Base-by-base conservation (phyloP, 1,140 invertebrate species). In the Archivesica marissinica region DNA sequence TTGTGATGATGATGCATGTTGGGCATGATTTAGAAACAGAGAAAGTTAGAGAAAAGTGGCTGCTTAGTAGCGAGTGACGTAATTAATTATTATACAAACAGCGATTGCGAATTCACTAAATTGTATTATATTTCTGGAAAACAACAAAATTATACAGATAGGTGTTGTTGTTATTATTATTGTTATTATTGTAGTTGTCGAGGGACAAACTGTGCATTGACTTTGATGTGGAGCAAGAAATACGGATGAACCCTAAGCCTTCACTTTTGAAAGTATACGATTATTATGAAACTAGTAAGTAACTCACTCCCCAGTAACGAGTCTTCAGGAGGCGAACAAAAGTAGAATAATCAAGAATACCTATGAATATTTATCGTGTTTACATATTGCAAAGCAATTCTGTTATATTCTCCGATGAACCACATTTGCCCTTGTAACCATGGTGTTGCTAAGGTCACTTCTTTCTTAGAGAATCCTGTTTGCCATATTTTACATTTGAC, bases 211-310 rank as follows among this genome's bases (percentile, higher is more conserved):
- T 97, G 33, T 98, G 97, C 91, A 96, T 98, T 28, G 97, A 96
- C 0, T 95, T 99, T 41, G 96, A 97, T 15, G 97, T 97, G 3
- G 97, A 97, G 90, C 96, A 97, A 90, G 97, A 96, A 7, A 96
- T 97, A 86, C 97, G 97, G 3, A 97, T 97, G 0, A 96, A 97
- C 89, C 97, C 98, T 90, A 96, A 96, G 91, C 96, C 97, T 23
- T 97, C 97, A 28, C 95, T 97, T 41, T 96, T 99, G 11, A 95
- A 96, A 30, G 96, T 98, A 86, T 99, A 97, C 89, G 97, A 99
- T 91, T 99, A 99, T 93, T 99, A 99, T 91, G 97, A 98, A 93
- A 97, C 96, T 89, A 96, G 97, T 97, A 95, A 96, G 95, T 95
- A 39, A 17, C 39, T 41, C 41, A 28, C 17, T 11, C 25, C 13